Conservation (phyloP, 2,888 invertebrate genomes). For the Tipula lateralis region DNA sequence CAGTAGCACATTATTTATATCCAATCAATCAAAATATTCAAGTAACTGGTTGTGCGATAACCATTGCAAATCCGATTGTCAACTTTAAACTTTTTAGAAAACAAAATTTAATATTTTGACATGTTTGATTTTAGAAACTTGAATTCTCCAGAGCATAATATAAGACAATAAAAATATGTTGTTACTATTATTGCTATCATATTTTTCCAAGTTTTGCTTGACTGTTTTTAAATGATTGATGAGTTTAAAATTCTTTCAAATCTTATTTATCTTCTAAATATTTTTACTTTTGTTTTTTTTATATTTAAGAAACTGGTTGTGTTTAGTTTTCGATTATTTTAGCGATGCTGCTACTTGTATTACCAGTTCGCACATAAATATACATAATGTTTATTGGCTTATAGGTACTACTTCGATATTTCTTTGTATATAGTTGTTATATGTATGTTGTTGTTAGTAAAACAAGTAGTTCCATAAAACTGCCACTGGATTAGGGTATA, state of each 20-base stretch:
- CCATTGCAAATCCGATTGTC: constrained; percentile 5
- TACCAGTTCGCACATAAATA: background rate
- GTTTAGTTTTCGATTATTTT: background rate
- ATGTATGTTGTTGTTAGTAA: no score
- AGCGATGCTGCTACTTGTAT: background rate
- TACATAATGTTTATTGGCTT: no score
- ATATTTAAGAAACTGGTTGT: background rate
- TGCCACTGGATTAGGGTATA: no score
- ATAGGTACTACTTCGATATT: no score
- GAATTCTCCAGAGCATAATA: background rate
- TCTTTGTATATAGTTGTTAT: no score
- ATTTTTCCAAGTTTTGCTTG: background rate
- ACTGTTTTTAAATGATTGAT: background rate
- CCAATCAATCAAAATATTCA: background rate
- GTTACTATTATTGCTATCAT: background rate
- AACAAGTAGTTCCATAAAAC: no score
- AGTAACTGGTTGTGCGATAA: background rate
- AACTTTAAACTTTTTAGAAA: background rate
- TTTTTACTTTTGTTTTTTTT: background rate
- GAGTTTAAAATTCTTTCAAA: background rate
- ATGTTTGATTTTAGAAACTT: background rate
- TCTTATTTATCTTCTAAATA: constrained; percentile 5
- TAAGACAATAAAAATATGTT: background rate
- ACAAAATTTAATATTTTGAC: background rate
- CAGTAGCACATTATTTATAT: background rate